Percentiles rank a stretch among this genome's conserved stretches.
These are phyloP conservation scores for Coreius guichenoti DNA, from an alignment of 2,797 vertebrate species.

Conservation along the genomic window DNA sequence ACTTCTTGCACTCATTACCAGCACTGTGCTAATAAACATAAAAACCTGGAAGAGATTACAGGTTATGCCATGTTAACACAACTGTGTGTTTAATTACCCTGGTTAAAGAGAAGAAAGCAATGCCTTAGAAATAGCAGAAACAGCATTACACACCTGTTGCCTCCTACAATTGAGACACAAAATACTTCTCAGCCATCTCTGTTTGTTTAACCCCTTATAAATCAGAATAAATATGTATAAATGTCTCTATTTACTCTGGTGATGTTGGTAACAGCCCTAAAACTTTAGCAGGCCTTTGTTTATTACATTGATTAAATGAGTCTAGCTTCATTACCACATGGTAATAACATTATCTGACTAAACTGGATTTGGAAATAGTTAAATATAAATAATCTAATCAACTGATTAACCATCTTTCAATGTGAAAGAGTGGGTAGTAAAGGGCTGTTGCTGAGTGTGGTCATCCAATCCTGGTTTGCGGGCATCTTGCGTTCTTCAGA, in stretches of 20 bases:
- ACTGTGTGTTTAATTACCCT: background rate
- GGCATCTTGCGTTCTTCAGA: constrained; percentile 49
- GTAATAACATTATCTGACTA: constrained; percentile 6
- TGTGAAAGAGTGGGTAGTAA: background rate
- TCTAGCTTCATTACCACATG: background rate
- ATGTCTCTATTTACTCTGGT: background rate
- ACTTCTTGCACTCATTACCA: constrained; percentile 58
- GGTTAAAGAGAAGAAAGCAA: background rate
- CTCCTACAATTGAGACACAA: background rate
- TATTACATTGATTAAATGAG: background rate
- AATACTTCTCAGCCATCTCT: background rate
- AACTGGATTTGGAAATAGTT: background rate
- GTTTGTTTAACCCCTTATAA: background rate
- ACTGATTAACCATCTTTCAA: background rate
- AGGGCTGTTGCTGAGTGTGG: constrained; percentile 15
- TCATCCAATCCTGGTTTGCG: constrained; percentile 51
- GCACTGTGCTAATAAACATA: constrained; percentile 44
- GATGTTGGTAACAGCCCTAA: background rate
- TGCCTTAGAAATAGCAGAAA: background rate
- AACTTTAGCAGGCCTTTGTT: background rate
- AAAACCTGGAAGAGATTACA: background rate
- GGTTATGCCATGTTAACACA: background rate
- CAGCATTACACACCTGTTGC: constrained; percentile 22
- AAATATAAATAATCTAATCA: constrained; percentile 18
- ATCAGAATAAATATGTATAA: background rate